These are phyloP conservation scores for Criorhina ranunculi DNA, from an alignment of 2,888 invertebrate species.

Conservation along the genomic window DNA sequence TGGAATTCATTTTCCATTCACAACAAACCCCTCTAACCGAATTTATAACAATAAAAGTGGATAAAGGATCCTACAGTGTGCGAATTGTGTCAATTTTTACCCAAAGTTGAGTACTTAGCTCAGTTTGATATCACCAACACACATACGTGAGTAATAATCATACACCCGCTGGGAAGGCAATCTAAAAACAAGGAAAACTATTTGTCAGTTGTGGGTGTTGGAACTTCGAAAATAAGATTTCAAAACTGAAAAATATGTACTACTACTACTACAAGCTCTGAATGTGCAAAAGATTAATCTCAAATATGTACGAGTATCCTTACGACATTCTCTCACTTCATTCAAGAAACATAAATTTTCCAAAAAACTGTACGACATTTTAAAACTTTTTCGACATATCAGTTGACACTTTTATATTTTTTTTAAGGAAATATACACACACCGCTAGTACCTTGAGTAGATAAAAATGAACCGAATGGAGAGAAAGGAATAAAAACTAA, in stretches of 20 bases:
- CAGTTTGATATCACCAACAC: slow-evolving; percentile 4
- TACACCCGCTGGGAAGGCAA: slow-evolving; percentile 10
- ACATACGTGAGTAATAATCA: too few relatives aligned
- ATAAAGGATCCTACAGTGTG: neutral
- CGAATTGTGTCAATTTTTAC: slow-evolving; percentile 7
- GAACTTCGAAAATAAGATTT: too few relatives aligned
- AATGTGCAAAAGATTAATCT: too few relatives aligned
- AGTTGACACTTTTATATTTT: slow-evolving; percentile 30
- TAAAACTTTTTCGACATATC: slow-evolving; percentile 8
- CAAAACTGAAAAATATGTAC: too few relatives aligned
- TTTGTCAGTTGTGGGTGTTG: neutral
- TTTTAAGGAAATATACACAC: neutral
- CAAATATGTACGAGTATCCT: too few relatives aligned
- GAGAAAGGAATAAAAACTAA: neutral
- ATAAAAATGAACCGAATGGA: slow-evolving; percentile 20
- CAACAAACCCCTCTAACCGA: neutral
- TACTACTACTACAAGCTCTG: too few relatives aligned
- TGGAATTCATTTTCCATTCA: neutral
- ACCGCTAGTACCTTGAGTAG: neutral
- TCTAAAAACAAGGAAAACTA: neutral
- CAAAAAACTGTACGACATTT: neutral
- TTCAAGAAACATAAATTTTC: slow-evolving; percentile 1
- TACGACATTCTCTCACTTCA: neutral
- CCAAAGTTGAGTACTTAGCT: neutral
- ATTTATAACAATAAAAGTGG: slow-evolving; percentile 12